Evolutionary conservation across 1,140 invertebrate genomes (phyloP), one percentile per base, ranked within the genome.

Genomic region (Drosophila ercepeae): DNA sequence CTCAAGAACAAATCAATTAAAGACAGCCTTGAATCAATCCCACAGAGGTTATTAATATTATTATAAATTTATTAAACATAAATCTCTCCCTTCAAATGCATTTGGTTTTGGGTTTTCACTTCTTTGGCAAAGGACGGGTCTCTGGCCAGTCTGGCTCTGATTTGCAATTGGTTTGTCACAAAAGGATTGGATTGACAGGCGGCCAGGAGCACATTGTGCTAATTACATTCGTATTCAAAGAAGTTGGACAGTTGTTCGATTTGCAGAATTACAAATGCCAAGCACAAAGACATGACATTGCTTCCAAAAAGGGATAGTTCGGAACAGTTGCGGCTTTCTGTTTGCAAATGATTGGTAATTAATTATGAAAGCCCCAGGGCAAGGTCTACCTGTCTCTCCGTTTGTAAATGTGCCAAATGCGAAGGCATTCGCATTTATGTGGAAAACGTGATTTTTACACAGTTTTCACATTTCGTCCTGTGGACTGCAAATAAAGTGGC

Each of bases 371-470:
- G 36, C 7, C 44, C 8, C n/a, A 18, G 39, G 16, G 39, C 39
- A 18, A 42, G 16, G 39, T 19, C 5, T 11, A 18, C 39, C 2
- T 19, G 14, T 42, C 9, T 32, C 29, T 32, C 29, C 14, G 13
- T 39, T 42, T 19, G 6, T n/a, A 32, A n/a, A 32, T 32, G 39
- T 42, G 39, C 39, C 6, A 19, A 39, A 42, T n/a, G 29, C 9
- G 9, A 32, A 32, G 29, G 29, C 29, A 32, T 32, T n/a, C 29
- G 29, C 29, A 42, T 74, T 74, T 64, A 74, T 74, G 71, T 34
- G 71, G 49, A 74, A 49, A 74, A 74, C 71, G 71, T 74, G 71
- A 74, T 74, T 74, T 74, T 74, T 74, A 74, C 71, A 74, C 60
- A 58, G 70, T 74, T 74, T 74, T 52, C 45, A 50, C 46, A 21